Evolutionary conservation across 1,140 invertebrate species (phyloP), one percentile per base, ranked within the genome.

Genomic region (Brachionus manjavacas): DNA sequence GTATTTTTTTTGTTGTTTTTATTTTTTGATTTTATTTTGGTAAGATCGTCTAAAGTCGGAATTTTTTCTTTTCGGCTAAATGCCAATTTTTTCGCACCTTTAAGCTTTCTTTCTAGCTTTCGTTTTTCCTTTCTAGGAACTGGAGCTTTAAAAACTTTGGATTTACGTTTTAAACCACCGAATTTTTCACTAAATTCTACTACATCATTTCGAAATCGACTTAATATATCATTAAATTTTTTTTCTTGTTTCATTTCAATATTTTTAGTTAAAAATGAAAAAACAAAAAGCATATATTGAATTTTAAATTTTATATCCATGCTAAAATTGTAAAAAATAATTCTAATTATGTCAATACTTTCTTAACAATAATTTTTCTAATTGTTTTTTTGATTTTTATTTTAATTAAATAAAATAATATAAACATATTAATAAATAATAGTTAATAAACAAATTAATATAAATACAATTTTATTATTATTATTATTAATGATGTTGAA

Each of bases 31-130:
- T 20, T 8, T 12, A 4, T 64, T n/a, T 41, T 46, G 7, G 4
- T 64, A 9, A 60, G 16, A 14, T 64, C 43, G 9, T 23, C 25
- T 14, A 68, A 72, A 70, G 39, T 70, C 70, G 41, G 60, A 39
- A 11, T 11, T 55, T 83, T 83, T 46, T 83, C 60, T 49, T 68
- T 46, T 7, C 41, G 39, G 25, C 23, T 49, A 12, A 28, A 83
- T 12, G 60, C 81, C 4, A 55, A 31, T 49, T 60, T 46, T 83
- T 83, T 83, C 4, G 64, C 81, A 11, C 68, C 12, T 8, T 68
- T 70, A 35, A 83, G 68, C 43, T 83, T 83, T 52, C 68, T 11
- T 28, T 68, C 81, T 20, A 83, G 25, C 46, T 83, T 68, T 23
- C 81, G 41, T 20, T 68, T 68, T 39, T 83, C 60, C 52, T 83